Conservation (phyloP, 2,888 invertebrate species). For the Dryobotodes eremita region DNA sequence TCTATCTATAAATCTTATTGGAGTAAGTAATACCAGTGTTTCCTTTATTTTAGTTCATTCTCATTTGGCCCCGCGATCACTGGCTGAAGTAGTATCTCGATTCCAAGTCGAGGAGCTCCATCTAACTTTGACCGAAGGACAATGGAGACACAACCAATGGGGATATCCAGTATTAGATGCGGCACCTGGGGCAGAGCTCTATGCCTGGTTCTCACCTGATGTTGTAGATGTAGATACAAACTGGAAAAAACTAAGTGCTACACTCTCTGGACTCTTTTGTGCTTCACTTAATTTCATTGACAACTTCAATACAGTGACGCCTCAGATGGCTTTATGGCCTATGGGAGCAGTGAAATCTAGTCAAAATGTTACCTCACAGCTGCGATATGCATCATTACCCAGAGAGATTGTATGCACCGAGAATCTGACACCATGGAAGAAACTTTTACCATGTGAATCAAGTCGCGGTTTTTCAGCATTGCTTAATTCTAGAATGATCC, state of each 20-base stretch:
- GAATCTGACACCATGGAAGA: conserved; percentile 99
- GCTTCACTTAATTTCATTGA: conserved; percentile 99
- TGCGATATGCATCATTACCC: conserved; percentile 97
- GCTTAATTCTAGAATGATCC: conserved; percentile 97
- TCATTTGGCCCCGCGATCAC: conserved; percentile 96
- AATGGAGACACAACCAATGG: conserved; percentile 98
- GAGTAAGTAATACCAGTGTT: not conserved
- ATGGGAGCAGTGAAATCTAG: conserved; percentile 90
- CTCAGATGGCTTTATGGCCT: conserved; percentile 96
- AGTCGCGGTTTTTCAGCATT: conserved; percentile 96
- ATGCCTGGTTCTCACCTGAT: conserved; percentile 96
- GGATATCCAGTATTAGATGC: conserved; percentile 97
- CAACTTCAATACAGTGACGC: conserved; percentile 95
- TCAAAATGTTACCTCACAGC: conserved; percentile 89
- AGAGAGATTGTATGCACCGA: conserved; percentile 99
- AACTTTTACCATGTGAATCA: conserved; percentile 98
- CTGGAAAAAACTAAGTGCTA: conserved; percentile 97
- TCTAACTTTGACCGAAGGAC: conserved; percentile 97
- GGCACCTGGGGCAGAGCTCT: conserved; percentile 98
- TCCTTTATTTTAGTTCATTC: conserved; percentile 92
- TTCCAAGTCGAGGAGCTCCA: conserved; percentile 97
- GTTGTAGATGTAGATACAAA: conserved; percentile 93
- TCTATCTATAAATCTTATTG: conserved; percentile 1
- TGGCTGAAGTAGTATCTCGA: conserved; percentile 96
- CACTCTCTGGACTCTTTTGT: conserved; percentile 98